Base-by-base conservation (phyloP, 2,797 vertebrate genomes). In the Hybognathus amarus region DNA sequence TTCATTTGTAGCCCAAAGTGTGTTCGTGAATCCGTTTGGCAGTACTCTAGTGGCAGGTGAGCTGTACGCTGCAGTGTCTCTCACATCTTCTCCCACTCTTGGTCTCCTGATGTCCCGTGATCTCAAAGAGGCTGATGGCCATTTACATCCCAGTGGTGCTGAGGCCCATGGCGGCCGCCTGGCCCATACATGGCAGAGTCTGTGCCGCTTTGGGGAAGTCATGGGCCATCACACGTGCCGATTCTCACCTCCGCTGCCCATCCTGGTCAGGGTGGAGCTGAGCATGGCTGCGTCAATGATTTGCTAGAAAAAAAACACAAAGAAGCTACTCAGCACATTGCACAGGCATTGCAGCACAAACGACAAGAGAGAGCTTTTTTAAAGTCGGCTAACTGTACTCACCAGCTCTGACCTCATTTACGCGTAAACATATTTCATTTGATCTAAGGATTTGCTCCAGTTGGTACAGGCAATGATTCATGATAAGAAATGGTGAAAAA, bases 141-240 rank as follows among this genome's bases (percentile, higher is more conserved):
- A 87, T 89, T 97, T 97, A 99, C 94, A 98, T 97, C 92, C 96
- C 97, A 0, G 96, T 96, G 88, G 97, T 97, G 93, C 96, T 95
- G 90, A 98, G 94, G 88, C 97, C 96, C 93, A 97, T 96, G 87
- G 97, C 96, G 3, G 95, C 94, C 75, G 95, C 94, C 93, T 98
- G 97, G 91, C 97, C 96, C 97, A 98, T 97, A 94, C 97, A 98
- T 70, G 97, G 97, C 87, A 98, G 95, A 24, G 97, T 96, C 90
- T 97, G 97, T 92, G 97, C 94, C 90, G 96, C 95, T 87, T 97
- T 98, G 7, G 96, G 95, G 90, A 97, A 97, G 89, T 98, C 96
- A 0, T 97, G 97, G 40, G 96, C 95, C 92, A 97, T 94, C 86
- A 98, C 94, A 2, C 98, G 96, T 56, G n/a, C 97, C 97, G 0